A percentile compares a stretch with the other conserved stretches of the same genome.
phyloP scores from a whole-genome alignment of 2,797 vertebrate species.

The Momotus momota region DNA sequence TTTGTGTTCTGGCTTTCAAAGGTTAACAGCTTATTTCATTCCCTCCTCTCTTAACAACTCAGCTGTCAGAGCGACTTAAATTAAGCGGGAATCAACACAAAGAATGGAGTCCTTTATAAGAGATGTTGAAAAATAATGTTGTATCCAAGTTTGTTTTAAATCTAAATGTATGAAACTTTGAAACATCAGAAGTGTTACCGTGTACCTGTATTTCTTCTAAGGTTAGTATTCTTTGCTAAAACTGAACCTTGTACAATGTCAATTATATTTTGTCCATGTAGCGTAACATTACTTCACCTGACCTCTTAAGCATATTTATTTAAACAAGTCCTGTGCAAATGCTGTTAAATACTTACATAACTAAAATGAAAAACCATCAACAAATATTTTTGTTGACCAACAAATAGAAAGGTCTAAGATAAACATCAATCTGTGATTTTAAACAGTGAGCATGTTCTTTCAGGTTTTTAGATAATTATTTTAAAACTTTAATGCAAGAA shows the following conservation, averaged over 20 bases:
- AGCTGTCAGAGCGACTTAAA: background rate
- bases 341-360: background rate
- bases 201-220: background rate
- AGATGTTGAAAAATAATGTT: background rate
- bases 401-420: background rate
- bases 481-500: background rate
- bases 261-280: background rate
- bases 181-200: background rate
- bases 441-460: background rate
- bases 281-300: background rate
- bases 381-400: too few relatives aligned
- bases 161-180: background rate
- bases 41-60: background rate
- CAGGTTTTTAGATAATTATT: background rate
- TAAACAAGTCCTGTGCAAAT: background rate
- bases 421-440: background rate
- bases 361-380: background rate
- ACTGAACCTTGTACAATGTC: background rate
- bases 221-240: background rate
- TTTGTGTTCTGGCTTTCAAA: slow-evolving; percentile 28
- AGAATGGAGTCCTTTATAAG: background rate
- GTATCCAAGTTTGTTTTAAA: background rate
- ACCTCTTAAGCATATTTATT: background rate
- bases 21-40: background rate
- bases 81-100: background rate